Conservation (phyloP, 2,113 vertebrate species). For the Pycnonotus jocosus region DNA sequence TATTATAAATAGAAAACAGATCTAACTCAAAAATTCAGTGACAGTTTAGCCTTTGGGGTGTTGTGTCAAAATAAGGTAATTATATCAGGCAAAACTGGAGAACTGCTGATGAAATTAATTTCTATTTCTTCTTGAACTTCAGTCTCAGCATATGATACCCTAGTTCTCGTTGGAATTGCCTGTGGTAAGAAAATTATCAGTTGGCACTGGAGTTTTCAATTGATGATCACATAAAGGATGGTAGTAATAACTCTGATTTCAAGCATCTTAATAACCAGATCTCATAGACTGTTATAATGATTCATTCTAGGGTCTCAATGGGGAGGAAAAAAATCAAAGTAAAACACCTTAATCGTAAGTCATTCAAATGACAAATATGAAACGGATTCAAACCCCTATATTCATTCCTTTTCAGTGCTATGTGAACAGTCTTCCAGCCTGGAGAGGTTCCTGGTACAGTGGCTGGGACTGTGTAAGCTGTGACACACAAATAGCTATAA, state of each 20-base stretch:
- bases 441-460: neutral
- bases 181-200: neutral
- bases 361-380: neutral
- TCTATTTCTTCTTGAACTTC: neutral
- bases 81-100: neutral
- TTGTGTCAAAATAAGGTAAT: neutral
- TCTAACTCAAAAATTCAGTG: neutral
- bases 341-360: neutral
- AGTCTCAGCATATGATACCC: neutral
- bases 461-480: neutral
- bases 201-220: neutral
- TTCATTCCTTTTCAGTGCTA: neutral
- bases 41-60: neutral
- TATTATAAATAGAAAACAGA: neutral
- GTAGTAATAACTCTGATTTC: neutral
- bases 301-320: neutral
- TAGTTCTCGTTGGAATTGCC: neutral
- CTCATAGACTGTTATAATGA: neutral
- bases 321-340: neutral
- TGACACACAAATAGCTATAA: neutral
- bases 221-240: neutral
- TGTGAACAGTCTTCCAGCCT: neutral
- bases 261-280: neutral
- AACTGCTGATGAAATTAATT: neutral
- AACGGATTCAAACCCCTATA: neutral